Percentiles rank a stretch among this genome's conserved stretches.
These are phyloP conservation scores for Esox niger DNA, from an alignment of 2,113 vertebrate species.

Conservation along the genomic window DNA sequence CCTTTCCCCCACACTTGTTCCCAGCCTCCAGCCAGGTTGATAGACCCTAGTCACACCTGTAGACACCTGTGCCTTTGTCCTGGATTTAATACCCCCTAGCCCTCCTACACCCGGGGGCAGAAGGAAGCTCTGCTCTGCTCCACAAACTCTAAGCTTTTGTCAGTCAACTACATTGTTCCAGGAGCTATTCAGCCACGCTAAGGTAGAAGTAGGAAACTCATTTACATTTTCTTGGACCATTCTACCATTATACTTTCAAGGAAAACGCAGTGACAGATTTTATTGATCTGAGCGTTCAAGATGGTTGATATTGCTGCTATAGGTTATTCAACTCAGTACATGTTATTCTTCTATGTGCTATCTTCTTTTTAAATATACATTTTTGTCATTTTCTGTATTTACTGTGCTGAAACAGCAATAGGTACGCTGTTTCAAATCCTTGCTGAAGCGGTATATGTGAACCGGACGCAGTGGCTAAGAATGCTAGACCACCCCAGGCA, in stretches of 20 bases:
- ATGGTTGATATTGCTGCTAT: constrained; percentile 6
- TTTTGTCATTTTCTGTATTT: no score
- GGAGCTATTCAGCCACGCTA: constrained; percentile 37
- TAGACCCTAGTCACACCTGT: constrained; percentile 62
- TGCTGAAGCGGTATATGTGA: no score
- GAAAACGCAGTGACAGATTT: constrained; percentile 13
- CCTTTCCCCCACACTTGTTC: not conserved
- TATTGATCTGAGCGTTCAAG: not conserved
- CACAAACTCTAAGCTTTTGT: constrained; percentile 36
- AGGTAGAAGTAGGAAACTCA: constrained; percentile 55
- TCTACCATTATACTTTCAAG: not conserved
- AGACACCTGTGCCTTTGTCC: constrained; percentile 77
- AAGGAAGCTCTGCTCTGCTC: constrained; percentile 54
- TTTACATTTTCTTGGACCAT: constrained; percentile 32
- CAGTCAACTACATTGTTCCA: constrained; percentile 55
- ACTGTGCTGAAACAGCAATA: no score
- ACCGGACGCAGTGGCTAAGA: no score
- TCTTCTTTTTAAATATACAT: no score
- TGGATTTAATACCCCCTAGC: constrained; percentile 20
- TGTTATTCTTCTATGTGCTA: no score
- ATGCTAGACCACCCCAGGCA: no score
- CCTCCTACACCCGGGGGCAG: constrained; percentile 29
- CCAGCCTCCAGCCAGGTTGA: constrained; percentile 9
- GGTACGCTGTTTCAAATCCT: no score
- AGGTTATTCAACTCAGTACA: constrained; percentile 2